These are phyloP conservation scores for Rhagologus leucostigma DNA, from an alignment of 2,113 vertebrate genomes.

Conservation along the genomic window DNA sequence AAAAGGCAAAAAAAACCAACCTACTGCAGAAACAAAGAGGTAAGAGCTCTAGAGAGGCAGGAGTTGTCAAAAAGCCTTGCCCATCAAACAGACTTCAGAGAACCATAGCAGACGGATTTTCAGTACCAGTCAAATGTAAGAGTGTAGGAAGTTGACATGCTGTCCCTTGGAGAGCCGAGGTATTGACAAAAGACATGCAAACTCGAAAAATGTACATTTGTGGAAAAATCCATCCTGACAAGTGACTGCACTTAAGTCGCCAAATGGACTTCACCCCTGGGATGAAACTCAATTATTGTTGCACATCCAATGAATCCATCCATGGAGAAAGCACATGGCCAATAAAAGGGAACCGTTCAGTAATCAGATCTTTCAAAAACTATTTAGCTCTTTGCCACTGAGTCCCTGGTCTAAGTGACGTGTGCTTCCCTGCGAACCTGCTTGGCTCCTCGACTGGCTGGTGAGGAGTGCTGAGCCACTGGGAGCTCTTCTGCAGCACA, in stretches of 20 bases:
- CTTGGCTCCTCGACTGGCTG: not conserved
- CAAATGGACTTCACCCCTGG: constrained; percentile 82
- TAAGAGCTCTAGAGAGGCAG: constrained; percentile 54
- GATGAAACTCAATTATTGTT: constrained; percentile 82
- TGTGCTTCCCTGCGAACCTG: constrained; percentile 70
- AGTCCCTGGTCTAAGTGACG: constrained; percentile 77
- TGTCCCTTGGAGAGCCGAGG: constrained; percentile 55
- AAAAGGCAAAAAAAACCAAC: not conserved
- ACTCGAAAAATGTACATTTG: constrained; percentile 63
- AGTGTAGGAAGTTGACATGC: constrained; percentile 53
- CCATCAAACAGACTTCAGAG: constrained; percentile 57
- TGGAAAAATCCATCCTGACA: constrained; percentile 79
- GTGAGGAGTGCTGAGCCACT: constrained; percentile 58
- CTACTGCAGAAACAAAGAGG: constrained; percentile 22
- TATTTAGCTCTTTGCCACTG: constrained; percentile 82
- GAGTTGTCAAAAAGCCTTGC: constrained; percentile 60
- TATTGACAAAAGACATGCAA: constrained; percentile 69
- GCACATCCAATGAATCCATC: constrained; percentile 81
- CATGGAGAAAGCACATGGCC: constrained; percentile 75
- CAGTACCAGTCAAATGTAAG: constrained; percentile 53
- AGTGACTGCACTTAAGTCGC: constrained; percentile 85
- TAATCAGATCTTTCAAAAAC: constrained; percentile 90
- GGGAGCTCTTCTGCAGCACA: constrained; percentile 40
- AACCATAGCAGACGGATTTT: constrained; percentile 60
- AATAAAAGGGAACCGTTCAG: constrained; percentile 73